Evolutionary conservation across 1,140 invertebrate genomes (phyloP), one percentile per base, ranked within the genome.

Genomic region (Drosophila hydei): DNA sequence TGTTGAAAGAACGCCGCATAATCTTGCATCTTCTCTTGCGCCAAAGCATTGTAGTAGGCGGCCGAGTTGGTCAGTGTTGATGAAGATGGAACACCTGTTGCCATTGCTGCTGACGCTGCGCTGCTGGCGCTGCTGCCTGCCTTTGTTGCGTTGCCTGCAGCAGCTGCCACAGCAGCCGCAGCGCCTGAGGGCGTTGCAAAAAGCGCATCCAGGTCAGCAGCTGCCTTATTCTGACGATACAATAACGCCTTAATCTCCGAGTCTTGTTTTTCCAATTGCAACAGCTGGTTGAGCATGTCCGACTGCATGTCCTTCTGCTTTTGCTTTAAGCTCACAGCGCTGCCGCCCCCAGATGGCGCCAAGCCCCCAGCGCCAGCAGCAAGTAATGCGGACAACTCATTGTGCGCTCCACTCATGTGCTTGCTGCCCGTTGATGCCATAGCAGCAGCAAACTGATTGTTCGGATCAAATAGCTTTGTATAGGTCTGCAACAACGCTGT

Each of bases 21-120:
- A 23, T 92, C 91, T 68, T 92, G 91, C 59, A 90, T 83, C 47
- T 91, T 92, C 21, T 91, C 90, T 47, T 90, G 89, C 3, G 91
- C 78, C 59, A 91, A 56, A 0, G 89, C 83, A 65, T 91, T 90
- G 19, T 91, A 91, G n/a, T 90, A 91, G 0, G 85, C 79, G 16
- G 85, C 77, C 5, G 87, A 75, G 47, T 85, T 85, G 3, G 72
- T 62, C 4, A 90, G 42, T 0, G 81, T 77, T 4, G 88, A 87
- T 5, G 81, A 75, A 21, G 58, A 85, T 14, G 76, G 52, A 2
- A 85, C 47, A 1, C 79, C 79, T 6, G 60, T 45, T 6, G 62
- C 62, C 0, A 72, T 75, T 2, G 52, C 58, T 0, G 69, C 27
- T 14, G 38, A 42, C 69, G 63, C 72, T 51, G 25, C 47, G 21